These are phyloP conservation scores for Drosophila nigricruria DNA, from an alignment of 2,888 invertebrate genomes.

Conservation along the genomic window DNA sequence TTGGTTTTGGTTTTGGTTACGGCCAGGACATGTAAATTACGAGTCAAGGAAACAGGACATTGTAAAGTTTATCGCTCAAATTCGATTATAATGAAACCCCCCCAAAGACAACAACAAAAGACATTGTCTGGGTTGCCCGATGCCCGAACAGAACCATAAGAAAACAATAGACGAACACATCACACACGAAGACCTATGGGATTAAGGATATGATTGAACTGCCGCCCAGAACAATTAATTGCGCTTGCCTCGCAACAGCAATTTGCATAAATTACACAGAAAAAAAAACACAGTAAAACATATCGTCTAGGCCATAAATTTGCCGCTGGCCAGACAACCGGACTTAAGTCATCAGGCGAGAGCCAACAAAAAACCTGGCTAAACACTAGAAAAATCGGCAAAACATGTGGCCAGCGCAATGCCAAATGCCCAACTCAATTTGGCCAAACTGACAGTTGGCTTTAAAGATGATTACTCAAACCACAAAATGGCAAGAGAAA, in stretches of 20 bases:
- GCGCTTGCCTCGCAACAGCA: constrained; percentile 34
- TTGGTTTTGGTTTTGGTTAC: constrained; percentile 30
- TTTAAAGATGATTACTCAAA: constrained; percentile 59
- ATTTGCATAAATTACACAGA: constrained; percentile 79
- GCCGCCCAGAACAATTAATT: constrained; percentile 66
- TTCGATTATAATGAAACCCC: constrained; percentile 78
- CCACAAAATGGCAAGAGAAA: constrained; percentile 15
- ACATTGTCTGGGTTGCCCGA: constrained; percentile 34
- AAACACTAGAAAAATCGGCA: constrained; percentile 25
- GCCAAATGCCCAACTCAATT: constrained; percentile 24
- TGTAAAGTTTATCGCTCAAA: constrained; percentile 79
- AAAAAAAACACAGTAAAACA: constrained; percentile 20
- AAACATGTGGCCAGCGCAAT: constrained; percentile 51
- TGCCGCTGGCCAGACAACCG: constrained; percentile 52
- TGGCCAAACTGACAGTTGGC: constrained; percentile 46
- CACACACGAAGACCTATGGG: constrained; percentile 35
- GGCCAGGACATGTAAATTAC: constrained; percentile 64
- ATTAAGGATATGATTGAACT: constrained; percentile 74
- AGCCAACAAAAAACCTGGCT: constrained; percentile 1
- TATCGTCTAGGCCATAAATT: constrained; percentile 75
- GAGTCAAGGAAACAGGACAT: constrained; percentile 53
- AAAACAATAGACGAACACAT: constrained; percentile 32
- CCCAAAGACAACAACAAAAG: constrained; percentile 69
- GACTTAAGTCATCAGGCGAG: constrained; percentile 71
- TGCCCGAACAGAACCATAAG: not conserved